A percentile compares a stretch with the other conserved stretches of the same genome.
Conservation (phyloP, 1,140 invertebrate genomes). For the Drosophila watanabei region DNA sequence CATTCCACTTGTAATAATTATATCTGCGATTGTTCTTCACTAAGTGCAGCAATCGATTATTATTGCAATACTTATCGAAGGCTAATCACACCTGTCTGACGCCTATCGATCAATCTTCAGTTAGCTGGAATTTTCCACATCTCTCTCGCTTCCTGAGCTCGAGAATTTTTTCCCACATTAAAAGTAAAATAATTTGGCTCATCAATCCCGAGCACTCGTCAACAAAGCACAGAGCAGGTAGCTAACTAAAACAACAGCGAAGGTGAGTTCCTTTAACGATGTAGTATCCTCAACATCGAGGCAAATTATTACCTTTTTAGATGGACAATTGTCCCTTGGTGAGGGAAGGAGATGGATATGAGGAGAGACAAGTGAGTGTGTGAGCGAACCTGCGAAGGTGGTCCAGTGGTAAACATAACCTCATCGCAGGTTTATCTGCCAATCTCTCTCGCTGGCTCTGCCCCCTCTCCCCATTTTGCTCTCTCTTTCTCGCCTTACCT, state of each 20-base stretch:
- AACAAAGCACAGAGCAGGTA: conserved; percentile 40
- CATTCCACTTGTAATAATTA: no score
- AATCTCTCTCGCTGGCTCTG: conserved; percentile 44
- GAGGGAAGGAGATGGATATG: conserved; percentile 3
- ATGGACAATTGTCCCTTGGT: conserved; percentile 36
- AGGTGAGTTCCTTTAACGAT: conserved; percentile 33
- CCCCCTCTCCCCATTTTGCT: conserved; percentile 1
- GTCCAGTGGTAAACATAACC: conserved; percentile 43
- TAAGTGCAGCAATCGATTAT: neutral
- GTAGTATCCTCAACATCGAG: conserved; percentile 36
- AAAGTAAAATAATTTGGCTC: conserved; percentile 65
- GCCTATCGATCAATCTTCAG: conserved; percentile 14
- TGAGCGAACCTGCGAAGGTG: conserved; percentile 55
- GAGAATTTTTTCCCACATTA: conserved; percentile 64
- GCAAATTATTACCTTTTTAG: conserved; percentile 76
- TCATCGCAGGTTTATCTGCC: conserved; percentile 49
- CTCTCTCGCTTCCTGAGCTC: neutral
- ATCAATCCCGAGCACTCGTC: conserved; percentile 30
- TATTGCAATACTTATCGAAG: neutral
- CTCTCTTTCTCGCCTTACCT: conserved; percentile 23
- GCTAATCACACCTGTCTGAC: neutral
- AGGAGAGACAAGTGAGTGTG: neutral
- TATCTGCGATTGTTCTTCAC: neutral
- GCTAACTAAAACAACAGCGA: conserved; percentile 25
- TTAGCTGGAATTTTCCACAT: neutral